Evolutionary conservation across 2,888 invertebrate genomes (phyloP).

Genomic region (Temnothorax unifasciatus): DNA sequence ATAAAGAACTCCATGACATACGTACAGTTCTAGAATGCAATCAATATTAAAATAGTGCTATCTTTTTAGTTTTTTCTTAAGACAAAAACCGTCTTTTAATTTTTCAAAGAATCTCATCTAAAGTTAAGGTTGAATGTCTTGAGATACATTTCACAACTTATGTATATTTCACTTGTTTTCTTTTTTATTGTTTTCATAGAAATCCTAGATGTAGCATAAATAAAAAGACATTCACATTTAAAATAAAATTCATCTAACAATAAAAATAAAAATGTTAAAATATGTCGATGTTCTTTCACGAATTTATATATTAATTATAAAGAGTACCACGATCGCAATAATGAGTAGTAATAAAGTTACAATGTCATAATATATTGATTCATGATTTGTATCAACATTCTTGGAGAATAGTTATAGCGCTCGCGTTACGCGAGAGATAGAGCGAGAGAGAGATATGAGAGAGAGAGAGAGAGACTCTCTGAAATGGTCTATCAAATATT

Average conservation of each 20-base stretch:
- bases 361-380: slow-evolving; percentile 1
- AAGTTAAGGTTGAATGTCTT: neutral
- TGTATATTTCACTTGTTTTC: neutral
- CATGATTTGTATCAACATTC: neutral
- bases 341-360: slow-evolving; percentile 5
- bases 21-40: neutral
- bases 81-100: neutral
- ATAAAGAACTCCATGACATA: neutral
- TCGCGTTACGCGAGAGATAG: neutral
- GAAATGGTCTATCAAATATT: slow-evolving; percentile 70
- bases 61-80: neutral
- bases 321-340: neutral
- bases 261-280: neutral
- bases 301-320: slow-evolving; percentile 10
- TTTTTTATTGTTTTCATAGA: neutral
- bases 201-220: neutral
- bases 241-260: neutral
- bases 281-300: neutral
- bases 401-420: neutral
- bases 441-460: neutral
- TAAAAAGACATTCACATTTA: neutral
- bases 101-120: neutral
- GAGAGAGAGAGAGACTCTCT: neutral
- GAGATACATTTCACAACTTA: neutral
- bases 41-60: neutral